These are phyloP conservation scores for Alauda arvensis DNA, from an alignment of 2,797 vertebrate genomes.

Conservation along the genomic window DNA sequence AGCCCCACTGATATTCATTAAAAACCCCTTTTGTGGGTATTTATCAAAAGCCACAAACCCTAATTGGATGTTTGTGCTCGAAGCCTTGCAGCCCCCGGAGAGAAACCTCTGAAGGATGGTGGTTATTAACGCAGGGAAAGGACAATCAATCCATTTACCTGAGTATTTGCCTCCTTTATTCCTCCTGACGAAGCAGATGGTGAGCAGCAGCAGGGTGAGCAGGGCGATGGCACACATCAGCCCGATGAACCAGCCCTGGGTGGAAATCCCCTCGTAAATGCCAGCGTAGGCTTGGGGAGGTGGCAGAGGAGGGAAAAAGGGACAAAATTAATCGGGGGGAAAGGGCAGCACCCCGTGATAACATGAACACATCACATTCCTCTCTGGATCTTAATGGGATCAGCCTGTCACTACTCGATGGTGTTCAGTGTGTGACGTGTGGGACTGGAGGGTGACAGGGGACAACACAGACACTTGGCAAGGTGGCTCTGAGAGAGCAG, in stretches of 20 bases:
- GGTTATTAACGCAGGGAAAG: not conserved
- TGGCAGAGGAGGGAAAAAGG: not conserved
- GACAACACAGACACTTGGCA: slow-evolving; percentile 6
- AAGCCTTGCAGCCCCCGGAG: not conserved
- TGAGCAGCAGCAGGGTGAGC: slow-evolving; percentile 88
- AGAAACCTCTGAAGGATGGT: slow-evolving; percentile 19
- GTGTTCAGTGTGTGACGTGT: not conserved
- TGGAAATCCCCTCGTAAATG: slow-evolving; percentile 87
- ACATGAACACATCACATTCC: not conserved
- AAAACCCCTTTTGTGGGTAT: not conserved
- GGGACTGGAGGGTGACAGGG: not conserved
- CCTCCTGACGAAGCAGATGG: slow-evolving; percentile 94
- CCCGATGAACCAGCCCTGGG: slow-evolving; percentile 97
- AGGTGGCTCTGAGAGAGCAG: not conserved
- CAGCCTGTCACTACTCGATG: not conserved
- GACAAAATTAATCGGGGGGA: not conserved
- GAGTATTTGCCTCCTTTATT: slow-evolving; percentile 98
- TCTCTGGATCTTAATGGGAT: not conserved
- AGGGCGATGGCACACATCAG: slow-evolving; percentile 93
- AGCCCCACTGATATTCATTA: not conserved
- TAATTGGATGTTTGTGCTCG: slow-evolving; percentile 39
- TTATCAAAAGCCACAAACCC: slow-evolving; percentile 36
- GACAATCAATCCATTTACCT: slow-evolving; percentile 75
- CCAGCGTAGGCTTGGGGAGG: slow-evolving; percentile 82
- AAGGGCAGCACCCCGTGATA: not conserved